Percentiles rank a stretch among this genome's conserved stretches.
These are phyloP conservation scores for Archivesica marissinica DNA, from an alignment of 1,140 invertebrate species.

Conservation along the genomic window DNA sequence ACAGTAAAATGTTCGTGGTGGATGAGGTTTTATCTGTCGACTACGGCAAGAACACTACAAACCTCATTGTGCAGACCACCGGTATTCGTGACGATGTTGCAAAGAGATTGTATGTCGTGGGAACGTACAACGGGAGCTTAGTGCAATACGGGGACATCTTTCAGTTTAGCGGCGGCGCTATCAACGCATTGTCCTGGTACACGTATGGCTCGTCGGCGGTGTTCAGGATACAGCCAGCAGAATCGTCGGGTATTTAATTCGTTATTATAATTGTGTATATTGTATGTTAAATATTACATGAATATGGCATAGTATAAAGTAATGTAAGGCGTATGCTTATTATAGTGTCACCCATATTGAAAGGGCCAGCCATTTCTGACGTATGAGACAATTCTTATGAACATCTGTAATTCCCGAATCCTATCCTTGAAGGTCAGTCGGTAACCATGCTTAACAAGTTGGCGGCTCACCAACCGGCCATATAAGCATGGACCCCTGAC, in stretches of 20 bases:
- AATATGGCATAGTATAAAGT: too few species aligned
- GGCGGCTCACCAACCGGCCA: too few species aligned
- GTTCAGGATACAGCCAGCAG: constrained; percentile 26
- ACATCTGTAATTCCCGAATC: too few species aligned
- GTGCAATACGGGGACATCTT: constrained; percentile 26
- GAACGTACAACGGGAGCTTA: constrained; percentile 41
- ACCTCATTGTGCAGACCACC: constrained; percentile 18
- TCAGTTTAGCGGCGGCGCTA: constrained; percentile 27
- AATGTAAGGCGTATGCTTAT: too few species aligned
- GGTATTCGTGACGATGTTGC: constrained; percentile 24
- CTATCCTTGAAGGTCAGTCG: too few species aligned
- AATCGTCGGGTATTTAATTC: not conserved
- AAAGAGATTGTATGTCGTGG: constrained; percentile 1
- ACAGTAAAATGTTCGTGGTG: constrained; percentile 12
- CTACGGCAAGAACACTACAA: constrained; percentile 29
- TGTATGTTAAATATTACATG: too few species aligned
- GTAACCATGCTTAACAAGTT: too few species aligned
- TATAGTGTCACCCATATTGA: too few species aligned
- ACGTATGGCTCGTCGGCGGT: constrained; percentile 22
- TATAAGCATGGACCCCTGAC: too few species aligned
- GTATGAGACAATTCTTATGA: too few species aligned
- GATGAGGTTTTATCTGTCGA: constrained; percentile 49
- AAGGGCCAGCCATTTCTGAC: too few species aligned
- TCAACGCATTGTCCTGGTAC: constrained; percentile 54
- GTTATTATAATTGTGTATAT: too few species aligned